Evolutionary conservation across 2,113 vertebrate species (phyloP), one percentile per base, ranked within the genome.

Genomic region (Indicator indicator): DNA sequence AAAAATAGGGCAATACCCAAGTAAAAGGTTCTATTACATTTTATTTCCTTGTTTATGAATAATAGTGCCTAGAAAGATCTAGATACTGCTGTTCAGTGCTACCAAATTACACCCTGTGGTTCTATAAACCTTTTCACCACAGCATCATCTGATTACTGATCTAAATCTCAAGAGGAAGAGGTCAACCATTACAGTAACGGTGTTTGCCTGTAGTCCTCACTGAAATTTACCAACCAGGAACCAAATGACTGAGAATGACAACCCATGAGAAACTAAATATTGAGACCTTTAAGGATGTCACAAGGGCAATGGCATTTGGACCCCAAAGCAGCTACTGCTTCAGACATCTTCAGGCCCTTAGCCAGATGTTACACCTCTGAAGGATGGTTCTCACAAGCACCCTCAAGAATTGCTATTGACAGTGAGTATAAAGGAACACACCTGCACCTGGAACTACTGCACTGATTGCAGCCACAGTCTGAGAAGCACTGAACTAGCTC

Each of bases 131-230:
- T 74, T 54, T 62, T 71, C 27, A 94, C 8, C 60, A 84, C 32
- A 52, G 42, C 32, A 55, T 46, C 12, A 52, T 13, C 36, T 27
- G 12, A 46, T n/a, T n/a, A 64, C 27, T 59, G 26, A 24, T 24
- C 30, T 60, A 32, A 38, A 10, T 14, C 21, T 59, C 52, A 63
- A 52, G 28, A 48, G 17, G 32, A 83, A 50, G 33, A n/a, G 6
- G 3, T n/a, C 46, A 67, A 21, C 27, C 14, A 3, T 16, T 38
- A 3, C 82, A 54, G 33, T 4, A 60, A 1, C 38, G 58, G 4
- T 4, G 20, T 10, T 36, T 38, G 23, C 32, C 20, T 74, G 10
- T 0, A 24, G 10, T 5, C 32, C 75, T 78, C 0, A 0, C 7
- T 12, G 6, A 11, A 44, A 52, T 27, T 40, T 14, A 52, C 8